Evolutionary conservation across 2,113 vertebrate genomes (phyloP), one percentile per base, ranked within the genome.

Genomic region (Takifugu bimaculatus): DNA sequence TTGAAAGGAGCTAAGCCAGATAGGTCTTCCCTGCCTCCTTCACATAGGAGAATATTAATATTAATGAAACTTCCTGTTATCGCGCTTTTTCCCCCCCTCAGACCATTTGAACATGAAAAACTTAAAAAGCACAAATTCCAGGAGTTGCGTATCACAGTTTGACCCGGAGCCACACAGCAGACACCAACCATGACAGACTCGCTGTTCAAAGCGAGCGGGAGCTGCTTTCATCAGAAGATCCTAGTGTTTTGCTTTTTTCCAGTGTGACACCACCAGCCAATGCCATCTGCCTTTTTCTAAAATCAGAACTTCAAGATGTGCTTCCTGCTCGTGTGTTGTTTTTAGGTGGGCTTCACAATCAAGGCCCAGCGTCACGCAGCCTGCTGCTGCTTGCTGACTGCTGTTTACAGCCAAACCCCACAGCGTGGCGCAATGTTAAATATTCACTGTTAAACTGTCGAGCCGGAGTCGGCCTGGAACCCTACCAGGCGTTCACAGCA

Each of bases 401-500:
- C 81, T 80, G 85, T 87, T 88, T 82, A 84, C 79, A 88, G 84
- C 67, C 65, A 64, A 79, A 66, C 72, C 72, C 75, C 43, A 55
- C 82, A 70, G 83, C 80, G 82, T 75, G 73, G 77, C 45, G 60
- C 74, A 77, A 81, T 80, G 85, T 90, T 87, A 89, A 91, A 88
- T 89, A 90, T 88, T 89, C 88, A 88, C 86, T 71, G 77, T 88
- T 91, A 88, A 90, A 91, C 84, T 85, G 85, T 85, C 87, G 87
- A 83, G 71, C 80, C 74, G 78, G 79, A 62, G 62, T 74, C 79
- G 81, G 80, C 77, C 75, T 75, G 79, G 72, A 77, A 70, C 58
- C 77, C 70, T 52, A 81, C 84, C 84, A 87, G 75, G 74, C 60
- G 44, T 63, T 79, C 83, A 77, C 81, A 81, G 75, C 65, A 65